Percentiles rank a stretch among this genome's conserved stretches.
phyloP scores from a whole-genome alignment of 2,888 invertebrate genomes.

The Thereva nobilitata region DNA sequence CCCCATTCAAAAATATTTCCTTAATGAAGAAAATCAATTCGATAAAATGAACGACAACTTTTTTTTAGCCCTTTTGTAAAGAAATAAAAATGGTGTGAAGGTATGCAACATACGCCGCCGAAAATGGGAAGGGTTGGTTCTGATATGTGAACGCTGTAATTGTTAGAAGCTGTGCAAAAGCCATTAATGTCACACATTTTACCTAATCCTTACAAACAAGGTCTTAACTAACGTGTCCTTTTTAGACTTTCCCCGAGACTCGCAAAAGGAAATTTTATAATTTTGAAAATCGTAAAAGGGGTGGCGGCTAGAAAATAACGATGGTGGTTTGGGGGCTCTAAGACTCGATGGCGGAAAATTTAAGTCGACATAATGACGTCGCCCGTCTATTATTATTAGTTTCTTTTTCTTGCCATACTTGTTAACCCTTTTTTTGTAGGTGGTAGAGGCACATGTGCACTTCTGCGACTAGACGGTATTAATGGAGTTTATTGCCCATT shows the following conservation, averaged over 20 bases:
- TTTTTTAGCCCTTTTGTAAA: too few species aligned
- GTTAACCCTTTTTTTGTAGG: constrained; percentile 15
- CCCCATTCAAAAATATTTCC: too few species aligned
- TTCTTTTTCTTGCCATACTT: constrained; percentile 9
- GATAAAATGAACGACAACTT: too few species aligned
- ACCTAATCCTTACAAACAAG: constrained; percentile 28
- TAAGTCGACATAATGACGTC: constrained; percentile 25
- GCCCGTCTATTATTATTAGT: constrained; percentile 27
- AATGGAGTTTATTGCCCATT: constrained; percentile 12
- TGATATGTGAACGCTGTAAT: constrained; percentile 15
- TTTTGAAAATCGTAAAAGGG: constrained; percentile 13
- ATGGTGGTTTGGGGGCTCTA: constrained; percentile 1
- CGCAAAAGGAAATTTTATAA: constrained; percentile 24
- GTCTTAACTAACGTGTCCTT: constrained; percentile 25
- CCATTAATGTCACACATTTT: constrained; percentile 34
- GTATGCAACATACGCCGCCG: constrained; percentile 1
- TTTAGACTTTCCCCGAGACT: neutral
- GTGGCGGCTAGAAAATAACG: constrained; percentile 7
- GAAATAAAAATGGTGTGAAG: neutral
- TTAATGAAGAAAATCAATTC: too few species aligned
- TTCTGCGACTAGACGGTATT: constrained; percentile 26
- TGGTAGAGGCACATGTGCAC: constrained; percentile 29
- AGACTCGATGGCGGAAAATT: constrained; percentile 21
- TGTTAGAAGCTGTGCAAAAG: constrained; percentile 22
- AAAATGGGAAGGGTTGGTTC: neutral